Evolutionary conservation across 1,140 invertebrate genomes (phyloP), one percentile per base, ranked within the genome.

Genomic region (Aphaenogaster rudis): DNA sequence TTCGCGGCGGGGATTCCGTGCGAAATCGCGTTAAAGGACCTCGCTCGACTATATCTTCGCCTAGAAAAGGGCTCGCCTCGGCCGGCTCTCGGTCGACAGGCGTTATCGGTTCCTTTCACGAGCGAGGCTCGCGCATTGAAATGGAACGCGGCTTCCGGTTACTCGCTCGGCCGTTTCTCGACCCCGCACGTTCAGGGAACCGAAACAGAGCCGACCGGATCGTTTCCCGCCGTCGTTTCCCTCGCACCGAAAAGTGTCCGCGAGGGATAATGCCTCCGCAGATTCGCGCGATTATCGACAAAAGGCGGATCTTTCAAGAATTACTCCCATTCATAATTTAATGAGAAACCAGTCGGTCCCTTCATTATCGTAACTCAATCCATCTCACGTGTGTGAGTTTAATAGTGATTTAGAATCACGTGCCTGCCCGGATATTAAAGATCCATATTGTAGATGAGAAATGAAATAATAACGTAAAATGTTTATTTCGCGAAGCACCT

Each of bases 71-170:
- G 64, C 33, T 88, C 61, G 74, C 69, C 66, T 42, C n/a, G 9
- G 15, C 5, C n/a, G 82, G 50, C 42, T 59, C 74, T 61, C 57
- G 15, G 45, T 11, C 33, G 88, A 66, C 42, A 2, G n/a, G 59
- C 42, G 85, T 93, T 93, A 86, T 92, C 86, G 88, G 91, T 88
- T 93, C 90, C 88, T 91, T 91, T 93, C 89, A 90, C 88, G 89
- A 89, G 91, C 86, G 88, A 87, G 86, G 54, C 3, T 79, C 87
- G 80, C 87, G 92, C 88, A 91, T 87, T 89, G 88, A 90, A 82
- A 90, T 72, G 88, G 85, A 90, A 90, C 88, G 63, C 84, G 63
- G 71, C 71, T 89, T 90, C 88, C 88, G 88, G 88, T 90, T 90
- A 72, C 89, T 88, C 81, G 61, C 17, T 79, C 85, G 89, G 88